phyloP scores from a whole-genome alignment of 2,888 invertebrate species.

The Neoascia interrupta region DNA sequence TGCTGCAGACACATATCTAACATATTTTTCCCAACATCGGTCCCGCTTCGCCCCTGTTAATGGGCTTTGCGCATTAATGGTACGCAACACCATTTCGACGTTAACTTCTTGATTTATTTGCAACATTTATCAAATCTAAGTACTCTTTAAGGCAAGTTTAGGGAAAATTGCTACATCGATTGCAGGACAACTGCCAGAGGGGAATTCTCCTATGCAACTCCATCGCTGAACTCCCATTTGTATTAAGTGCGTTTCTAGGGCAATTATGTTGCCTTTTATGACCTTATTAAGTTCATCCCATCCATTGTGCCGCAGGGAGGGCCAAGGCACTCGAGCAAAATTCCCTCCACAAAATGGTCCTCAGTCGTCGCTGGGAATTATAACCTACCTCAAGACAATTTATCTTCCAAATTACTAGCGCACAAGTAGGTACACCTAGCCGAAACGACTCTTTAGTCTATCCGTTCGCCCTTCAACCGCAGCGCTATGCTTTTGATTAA shows the following conservation, averaged over 20 bases:
- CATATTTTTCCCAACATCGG: slow-evolving; percentile 2
- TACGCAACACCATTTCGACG: slow-evolving; percentile 45
- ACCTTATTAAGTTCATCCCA: slow-evolving; percentile 56
- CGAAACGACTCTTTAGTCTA: slow-evolving; percentile 33
- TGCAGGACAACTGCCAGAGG: slow-evolving; percentile 19
- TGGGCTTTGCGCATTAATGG: slow-evolving; percentile 47
- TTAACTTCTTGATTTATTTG: slow-evolving; percentile 59
- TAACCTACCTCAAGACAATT: slow-evolving; percentile 63
- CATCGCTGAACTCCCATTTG: slow-evolving; percentile 20
- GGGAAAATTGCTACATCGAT: slow-evolving; percentile 36
- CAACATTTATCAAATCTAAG: slow-evolving; percentile 56
- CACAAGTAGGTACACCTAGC: slow-evolving; percentile 43
- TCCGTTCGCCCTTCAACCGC: slow-evolving; percentile 38
- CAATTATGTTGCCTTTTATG: slow-evolving; percentile 60
- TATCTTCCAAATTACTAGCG: slow-evolving; percentile 53
- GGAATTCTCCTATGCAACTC: slow-evolving; percentile 15
- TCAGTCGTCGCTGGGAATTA: slow-evolving; percentile 38
- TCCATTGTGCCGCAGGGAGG: slow-evolving; percentile 32
- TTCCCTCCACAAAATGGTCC: slow-evolving; percentile 27
- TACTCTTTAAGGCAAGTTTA: slow-evolving; percentile 51
- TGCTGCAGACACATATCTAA: slow-evolving; percentile 11
- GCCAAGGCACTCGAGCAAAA: slow-evolving; percentile 26
- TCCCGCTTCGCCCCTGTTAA: slow-evolving; percentile 7
- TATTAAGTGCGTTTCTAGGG: slow-evolving; percentile 50
- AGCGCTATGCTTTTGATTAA: slow-evolving; percentile 58